Conservation (phyloP, 2,888 invertebrate genomes). For the Hipparchia semele region DNA sequence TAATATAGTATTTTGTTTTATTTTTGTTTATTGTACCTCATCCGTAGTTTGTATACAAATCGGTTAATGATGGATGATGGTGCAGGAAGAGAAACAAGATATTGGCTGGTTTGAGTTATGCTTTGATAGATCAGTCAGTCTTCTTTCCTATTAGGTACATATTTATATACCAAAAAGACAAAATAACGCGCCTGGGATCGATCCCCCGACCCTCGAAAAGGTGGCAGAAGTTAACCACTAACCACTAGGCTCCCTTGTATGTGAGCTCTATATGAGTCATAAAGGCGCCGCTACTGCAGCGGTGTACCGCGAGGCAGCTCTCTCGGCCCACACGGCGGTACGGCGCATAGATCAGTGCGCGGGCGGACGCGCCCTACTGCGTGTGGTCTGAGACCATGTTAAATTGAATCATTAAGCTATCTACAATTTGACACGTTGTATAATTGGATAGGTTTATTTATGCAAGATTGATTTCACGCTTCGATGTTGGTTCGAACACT, state of each 20-base stretch:
- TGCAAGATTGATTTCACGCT: conserved; percentile 38
- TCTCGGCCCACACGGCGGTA: conserved; percentile 45
- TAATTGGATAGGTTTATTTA: conserved; percentile 41
- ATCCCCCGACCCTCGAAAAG: too few species aligned
- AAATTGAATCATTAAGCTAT: conserved; percentile 45
- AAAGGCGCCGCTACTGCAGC: conserved; percentile 44
- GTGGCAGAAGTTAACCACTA: too few species aligned
- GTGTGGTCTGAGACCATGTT: conserved; percentile 49
- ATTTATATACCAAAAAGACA: too few species aligned
- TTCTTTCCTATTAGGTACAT: too few species aligned
- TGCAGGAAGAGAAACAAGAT: too few species aligned
- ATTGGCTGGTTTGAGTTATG: too few species aligned
- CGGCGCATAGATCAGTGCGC: conserved; percentile 47
- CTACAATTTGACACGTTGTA: conserved; percentile 43
- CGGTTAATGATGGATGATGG: too few species aligned
- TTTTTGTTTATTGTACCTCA: too few species aligned
- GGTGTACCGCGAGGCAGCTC: conserved; percentile 47
- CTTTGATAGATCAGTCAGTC: too few species aligned
- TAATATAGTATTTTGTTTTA: too few species aligned
- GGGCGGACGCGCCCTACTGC: conserved; percentile 48
- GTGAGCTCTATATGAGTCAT: conserved; percentile 40
- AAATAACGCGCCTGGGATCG: too few species aligned
- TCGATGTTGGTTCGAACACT: conserved; percentile 22
- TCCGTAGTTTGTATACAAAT: too few species aligned
- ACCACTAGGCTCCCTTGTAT: background rate